Percentiles rank a stretch among this genome's conserved stretches.
Evolutionary conservation across 2,797 vertebrate genomes (phyloP).

Genomic region (Pipistrellus nathusii): DNA sequence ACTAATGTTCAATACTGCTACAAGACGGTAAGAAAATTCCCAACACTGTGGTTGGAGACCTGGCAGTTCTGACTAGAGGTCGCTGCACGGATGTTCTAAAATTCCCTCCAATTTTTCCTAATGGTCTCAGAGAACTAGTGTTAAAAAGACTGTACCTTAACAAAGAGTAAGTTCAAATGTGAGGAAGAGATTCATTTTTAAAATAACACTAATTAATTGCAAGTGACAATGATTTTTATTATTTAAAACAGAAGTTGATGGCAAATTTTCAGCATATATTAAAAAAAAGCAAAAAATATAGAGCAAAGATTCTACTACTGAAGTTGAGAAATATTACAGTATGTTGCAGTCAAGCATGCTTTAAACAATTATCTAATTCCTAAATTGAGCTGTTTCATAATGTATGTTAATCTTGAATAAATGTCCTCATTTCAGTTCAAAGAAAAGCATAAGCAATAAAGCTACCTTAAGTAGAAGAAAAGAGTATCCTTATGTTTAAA

Average conservation of each 20-base stretch:
- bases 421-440: conserved; percentile 40
- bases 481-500: conserved; percentile 37
- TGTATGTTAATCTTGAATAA: conserved; percentile 24
- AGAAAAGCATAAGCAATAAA: conserved; percentile 55
- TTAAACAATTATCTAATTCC: conserved; percentile 37
- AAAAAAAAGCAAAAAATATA: neutral
- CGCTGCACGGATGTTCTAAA: neutral
- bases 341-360: conserved; percentile 10
- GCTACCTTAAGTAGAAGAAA: neutral
- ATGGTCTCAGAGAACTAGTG: neutral
- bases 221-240: conserved; percentile 43
- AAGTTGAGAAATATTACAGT: neutral
- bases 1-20: conserved; percentile 20
- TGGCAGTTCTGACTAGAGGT: neutral
- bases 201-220: conserved; percentile 31
- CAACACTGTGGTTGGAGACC: neutral
- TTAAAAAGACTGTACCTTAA: conserved; percentile 3
- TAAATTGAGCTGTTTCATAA: conserved; percentile 29
- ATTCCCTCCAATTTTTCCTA: neutral
- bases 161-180: neutral
- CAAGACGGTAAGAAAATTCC: conserved; percentile 17
- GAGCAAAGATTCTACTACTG: neutral
- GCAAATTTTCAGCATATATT: neutral
- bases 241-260: neutral
- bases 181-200: neutral